Evolutionary conservation across 2,113 vertebrate genomes (phyloP).

Genomic region (Corythornis madagascariensis): DNA sequence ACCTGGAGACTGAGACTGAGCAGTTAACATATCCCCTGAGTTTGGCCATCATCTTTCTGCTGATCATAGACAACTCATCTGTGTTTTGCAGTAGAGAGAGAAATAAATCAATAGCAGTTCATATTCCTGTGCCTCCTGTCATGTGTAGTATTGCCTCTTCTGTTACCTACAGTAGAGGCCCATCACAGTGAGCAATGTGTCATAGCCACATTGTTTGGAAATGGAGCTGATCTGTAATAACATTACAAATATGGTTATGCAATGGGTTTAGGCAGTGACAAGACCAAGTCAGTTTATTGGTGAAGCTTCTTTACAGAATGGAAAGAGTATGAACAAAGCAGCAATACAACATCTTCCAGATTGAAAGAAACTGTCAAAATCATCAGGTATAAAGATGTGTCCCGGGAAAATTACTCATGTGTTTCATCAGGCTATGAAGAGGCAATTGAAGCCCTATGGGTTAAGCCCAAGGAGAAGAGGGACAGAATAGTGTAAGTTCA

Average conservation of each 20-base stretch:
- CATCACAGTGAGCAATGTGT: neutral
- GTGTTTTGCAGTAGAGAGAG: neutral
- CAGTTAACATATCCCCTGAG: neutral
- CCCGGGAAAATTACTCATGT: neutral
- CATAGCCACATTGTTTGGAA: neutral
- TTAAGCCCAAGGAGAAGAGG: neutral
- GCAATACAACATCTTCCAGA: neutral
- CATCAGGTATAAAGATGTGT: neutral
- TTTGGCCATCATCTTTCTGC: neutral
- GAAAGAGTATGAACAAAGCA: neutral
- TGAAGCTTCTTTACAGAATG: neutral
- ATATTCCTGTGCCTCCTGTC: neutral
- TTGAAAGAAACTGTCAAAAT: neutral
- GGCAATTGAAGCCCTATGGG: neutral
- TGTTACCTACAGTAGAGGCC: neutral
- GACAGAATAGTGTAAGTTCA: neutral
- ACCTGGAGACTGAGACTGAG: neutral
- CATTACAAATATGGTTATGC: fast-evolving
- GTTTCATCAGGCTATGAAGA: neutral
- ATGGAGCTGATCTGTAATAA: neutral
- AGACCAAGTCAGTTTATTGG: neutral
- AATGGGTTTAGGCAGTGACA: neutral
- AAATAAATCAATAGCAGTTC: neutral
- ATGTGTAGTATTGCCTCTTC: neutral
- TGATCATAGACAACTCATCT: neutral